Conservation (phyloP, 2,888 invertebrate genomes). For the Diarsia dahlii region DNA sequence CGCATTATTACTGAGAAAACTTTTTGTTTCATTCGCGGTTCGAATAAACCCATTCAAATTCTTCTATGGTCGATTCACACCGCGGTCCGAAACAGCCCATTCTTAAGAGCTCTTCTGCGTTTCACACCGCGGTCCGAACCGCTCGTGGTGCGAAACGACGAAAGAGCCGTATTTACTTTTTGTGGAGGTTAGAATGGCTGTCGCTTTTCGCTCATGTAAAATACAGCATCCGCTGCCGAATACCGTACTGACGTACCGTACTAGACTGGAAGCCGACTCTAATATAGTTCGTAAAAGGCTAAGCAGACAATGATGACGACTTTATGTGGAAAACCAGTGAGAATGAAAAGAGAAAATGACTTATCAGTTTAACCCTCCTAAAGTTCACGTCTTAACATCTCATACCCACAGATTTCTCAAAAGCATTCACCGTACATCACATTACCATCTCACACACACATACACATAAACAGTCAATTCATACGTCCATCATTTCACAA, state of each 20-base stretch:
- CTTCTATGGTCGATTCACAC: no score
- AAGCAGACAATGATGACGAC: not conserved
- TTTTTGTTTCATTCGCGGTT: no score
- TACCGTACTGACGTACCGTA: no score
- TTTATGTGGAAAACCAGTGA: not conserved
- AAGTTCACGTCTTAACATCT: conserved; percentile 4
- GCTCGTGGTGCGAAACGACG: no score
- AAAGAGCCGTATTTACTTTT: not conserved
- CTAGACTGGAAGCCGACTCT: not conserved
- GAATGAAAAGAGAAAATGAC: not conserved
- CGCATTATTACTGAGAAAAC: no score
- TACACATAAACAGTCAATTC: conserved; percentile 70
- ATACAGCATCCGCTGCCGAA: not conserved
- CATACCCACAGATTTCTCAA: conserved; percentile 28
- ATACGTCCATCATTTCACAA: conserved; percentile 81
- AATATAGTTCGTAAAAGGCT: not conserved
- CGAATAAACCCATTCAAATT: no score
- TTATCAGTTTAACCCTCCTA: not conserved
- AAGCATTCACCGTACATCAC: conserved; percentile 27
- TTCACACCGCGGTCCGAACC: no score
- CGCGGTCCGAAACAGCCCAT: no score
- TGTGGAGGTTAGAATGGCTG: not conserved
- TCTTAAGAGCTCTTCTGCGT: no score
- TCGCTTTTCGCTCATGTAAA: not conserved
- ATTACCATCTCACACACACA: conserved; percentile 45